Evolutionary conservation across 1,140 invertebrate genomes (phyloP).

Genomic region (Sitobion miscanthi): DNA sequence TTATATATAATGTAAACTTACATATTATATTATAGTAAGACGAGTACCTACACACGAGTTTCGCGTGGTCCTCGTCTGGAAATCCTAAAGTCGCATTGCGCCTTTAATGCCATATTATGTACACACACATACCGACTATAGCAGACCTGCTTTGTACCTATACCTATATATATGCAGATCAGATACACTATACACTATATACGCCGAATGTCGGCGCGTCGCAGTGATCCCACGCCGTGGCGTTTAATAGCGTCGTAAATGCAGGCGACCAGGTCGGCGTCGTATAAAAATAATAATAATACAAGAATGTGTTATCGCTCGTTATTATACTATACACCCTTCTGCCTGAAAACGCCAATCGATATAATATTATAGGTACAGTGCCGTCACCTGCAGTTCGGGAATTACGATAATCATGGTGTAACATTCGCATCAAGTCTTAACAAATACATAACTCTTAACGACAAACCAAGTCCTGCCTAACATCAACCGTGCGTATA

Average conservation of each 20-base stretch:
- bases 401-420: background rate
- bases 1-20: too few species aligned
- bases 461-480: background rate
- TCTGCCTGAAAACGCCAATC: background rate
- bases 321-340: background rate
- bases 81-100: background rate
- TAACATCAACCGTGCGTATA: background rate
- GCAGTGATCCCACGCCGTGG: constrained; percentile 1
- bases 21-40: background rate
- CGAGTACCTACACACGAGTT: background rate
- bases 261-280: background rate
- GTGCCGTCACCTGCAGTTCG: background rate
- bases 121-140: background rate
- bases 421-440: background rate
- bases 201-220: background rate
- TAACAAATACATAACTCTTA: background rate
- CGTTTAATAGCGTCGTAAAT: constrained; percentile 15
- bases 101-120: background rate
- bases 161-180: background rate
- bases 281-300: background rate
- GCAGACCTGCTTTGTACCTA: background rate
- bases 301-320: background rate
- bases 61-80: background rate
- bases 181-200: background rate
- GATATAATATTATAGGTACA: background rate